A percentile compares a stretch with the other conserved stretches of the same genome.
phyloP scores from a whole-genome alignment of 1,140 invertebrate species.

The Bombus sylvicola region DNA sequence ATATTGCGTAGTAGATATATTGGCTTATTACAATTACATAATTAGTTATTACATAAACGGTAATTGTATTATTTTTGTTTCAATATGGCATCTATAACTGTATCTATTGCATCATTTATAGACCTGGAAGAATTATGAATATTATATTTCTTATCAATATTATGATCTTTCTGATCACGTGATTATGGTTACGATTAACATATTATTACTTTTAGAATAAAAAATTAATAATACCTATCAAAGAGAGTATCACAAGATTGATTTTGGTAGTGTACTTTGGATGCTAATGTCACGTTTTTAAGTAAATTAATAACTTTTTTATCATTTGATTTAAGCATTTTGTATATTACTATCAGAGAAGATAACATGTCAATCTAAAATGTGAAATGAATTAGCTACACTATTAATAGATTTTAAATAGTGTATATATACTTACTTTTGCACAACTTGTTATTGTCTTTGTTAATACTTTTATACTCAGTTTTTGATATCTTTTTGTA shows the following conservation, averaged over 20 bases:
- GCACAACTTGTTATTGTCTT: slow-evolving; percentile 57
- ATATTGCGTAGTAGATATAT: neutral
- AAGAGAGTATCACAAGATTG: neutral
- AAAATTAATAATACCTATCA: slow-evolving; percentile 42
- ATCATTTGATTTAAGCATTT: slow-evolving; percentile 33
- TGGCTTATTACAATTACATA: neutral
- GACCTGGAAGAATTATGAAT: slow-evolving; percentile 43
- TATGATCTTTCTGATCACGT: neutral
- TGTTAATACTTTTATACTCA: slow-evolving; percentile 56
- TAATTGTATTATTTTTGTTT: neutral
- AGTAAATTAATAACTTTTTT: slow-evolving; percentile 22
- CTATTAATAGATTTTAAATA: neutral
- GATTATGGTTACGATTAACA: neutral
- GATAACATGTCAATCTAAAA: slow-evolving; percentile 68
- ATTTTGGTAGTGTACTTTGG: slow-evolving; percentile 28
- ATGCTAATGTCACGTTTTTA: slow-evolving; percentile 8
- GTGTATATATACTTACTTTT: slow-evolving; percentile 48
- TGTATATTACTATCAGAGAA: slow-evolving; percentile 56
- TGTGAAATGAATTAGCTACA: neutral
- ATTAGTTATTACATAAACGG: neutral
- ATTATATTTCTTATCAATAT: neutral
- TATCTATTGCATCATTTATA: slow-evolving; percentile 34
- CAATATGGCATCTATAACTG: slow-evolving; percentile 38
- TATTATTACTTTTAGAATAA: neutral
- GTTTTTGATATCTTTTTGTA: slow-evolving; percentile 42